Conservation (phyloP, 92 coral and sea anemone genomes). For the Diadumene lineata region DNA sequence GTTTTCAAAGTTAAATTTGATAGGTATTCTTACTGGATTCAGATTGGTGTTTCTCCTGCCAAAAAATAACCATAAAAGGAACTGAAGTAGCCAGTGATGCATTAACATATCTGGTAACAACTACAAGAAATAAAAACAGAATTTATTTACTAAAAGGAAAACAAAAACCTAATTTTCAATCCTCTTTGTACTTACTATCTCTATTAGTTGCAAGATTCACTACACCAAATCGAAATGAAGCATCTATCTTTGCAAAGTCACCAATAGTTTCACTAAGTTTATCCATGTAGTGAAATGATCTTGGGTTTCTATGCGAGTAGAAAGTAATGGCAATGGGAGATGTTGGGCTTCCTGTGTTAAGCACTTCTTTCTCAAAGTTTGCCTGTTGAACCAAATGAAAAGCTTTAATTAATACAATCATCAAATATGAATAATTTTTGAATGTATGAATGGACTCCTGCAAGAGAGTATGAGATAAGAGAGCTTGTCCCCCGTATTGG, state of each 20-base stretch:
- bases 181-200: conserved; percentile 51
- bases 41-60: conserved; percentile 59
- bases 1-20: no score
- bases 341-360: conserved; percentile 66
- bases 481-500: no score
- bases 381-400: conserved; percentile 42
- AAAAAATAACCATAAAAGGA: conserved; percentile 69
- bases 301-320: conserved; percentile 74
- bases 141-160: no score
- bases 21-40: conserved; percentile 30
- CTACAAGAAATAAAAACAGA: conserved; percentile 17
- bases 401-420: background rate
- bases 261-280: conserved; percentile 48
- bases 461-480: no score
- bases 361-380: conserved; percentile 63
- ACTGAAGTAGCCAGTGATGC: conserved; percentile 59
- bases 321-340: conserved; percentile 77
- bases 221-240: conserved; percentile 62
- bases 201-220: conserved; percentile 70
- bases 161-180: background rate
- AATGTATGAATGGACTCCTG: no score
- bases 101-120: conserved; percentile 62
- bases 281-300: conserved; percentile 67
- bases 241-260: conserved; percentile 51
- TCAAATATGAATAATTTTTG: no score